Base-by-base conservation (phyloP, 2,113 vertebrate genomes). In the Pituophis catenifer region DNA sequence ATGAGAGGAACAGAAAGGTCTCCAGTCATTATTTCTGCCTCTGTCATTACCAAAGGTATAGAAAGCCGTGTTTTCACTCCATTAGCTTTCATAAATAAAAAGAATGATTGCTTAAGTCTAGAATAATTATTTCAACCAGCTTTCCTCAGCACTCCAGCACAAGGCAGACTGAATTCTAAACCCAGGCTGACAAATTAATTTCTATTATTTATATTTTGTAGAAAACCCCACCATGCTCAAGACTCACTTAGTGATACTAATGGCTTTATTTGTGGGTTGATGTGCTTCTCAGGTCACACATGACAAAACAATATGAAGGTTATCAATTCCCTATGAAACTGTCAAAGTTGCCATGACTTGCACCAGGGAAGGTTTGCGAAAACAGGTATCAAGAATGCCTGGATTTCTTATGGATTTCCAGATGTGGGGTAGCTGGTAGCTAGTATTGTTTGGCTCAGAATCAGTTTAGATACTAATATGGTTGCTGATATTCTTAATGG, bases 61-160 rank as follows among this genome's bases (percentile, higher is more conserved):
- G 94, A 95, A 97, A 94, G 95, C 17, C 52, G 0, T 92, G 93
- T 97, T 97, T 97, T 96, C 97, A 97, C 96, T 97, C 97, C 98
- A 97, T 98, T 98, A 98, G 97, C 96, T 95, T 97, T 97, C 96
- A 96, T 96, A 97, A 98, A 97, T 95, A 97, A 97, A 96, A 97
- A 96, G 97, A 98, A 97, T 89, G 96, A 97, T 97, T 97, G 96
- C 95, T 87, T 97, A 97, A 98, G 97, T 96, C 21, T 12, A 96
- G 96, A 97, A 97, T 97, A 97, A 98, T 98, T 97, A 98, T 98
- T 98, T 97, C 97, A 97, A 96, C 96, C 97, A 97, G 96, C 95
- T 97, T 96, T 96, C 94, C 91, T 95, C 93, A 92, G 95, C 95
- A 93, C 95, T 96, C 95, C 89, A 48, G 96, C 91, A 91, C 95